These are phyloP conservation scores for Zaprionus bogoriensis DNA, from an alignment of 2,888 invertebrate genomes.

Conservation along the genomic window DNA sequence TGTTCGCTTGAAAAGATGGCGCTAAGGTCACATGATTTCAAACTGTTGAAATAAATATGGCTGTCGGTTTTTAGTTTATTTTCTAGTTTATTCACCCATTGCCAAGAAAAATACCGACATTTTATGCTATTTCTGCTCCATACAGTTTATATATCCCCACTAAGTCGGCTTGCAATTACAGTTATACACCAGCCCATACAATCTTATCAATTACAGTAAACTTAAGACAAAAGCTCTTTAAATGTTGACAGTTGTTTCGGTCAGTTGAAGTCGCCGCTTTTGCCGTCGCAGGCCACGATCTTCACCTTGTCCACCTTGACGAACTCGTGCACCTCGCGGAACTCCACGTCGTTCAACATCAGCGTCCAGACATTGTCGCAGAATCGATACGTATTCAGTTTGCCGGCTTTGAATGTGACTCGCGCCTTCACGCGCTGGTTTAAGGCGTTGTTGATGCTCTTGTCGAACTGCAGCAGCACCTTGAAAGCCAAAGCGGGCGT, in stretches of 20 bases:
- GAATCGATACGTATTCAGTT: constrained; percentile 94
- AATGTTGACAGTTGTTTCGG: constrained; percentile 5
- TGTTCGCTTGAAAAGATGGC: neutral
- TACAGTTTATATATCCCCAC: too few relatives aligned
- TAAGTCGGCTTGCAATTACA: neutral
- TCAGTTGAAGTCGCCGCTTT: constrained; percentile 86
- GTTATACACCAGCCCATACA: constrained; percentile 16
- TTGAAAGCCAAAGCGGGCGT: constrained; percentile 96
- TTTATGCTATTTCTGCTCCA: too few relatives aligned
- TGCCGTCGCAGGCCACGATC: constrained; percentile 98
- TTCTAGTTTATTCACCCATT: too few relatives aligned
- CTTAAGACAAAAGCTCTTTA: constrained; percentile 45
- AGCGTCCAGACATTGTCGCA: constrained; percentile 99
- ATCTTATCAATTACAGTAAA: constrained; percentile 45
- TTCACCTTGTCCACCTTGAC: constrained; percentile 97
- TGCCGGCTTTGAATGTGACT: constrained; percentile 95
- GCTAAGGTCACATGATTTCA: neutral
- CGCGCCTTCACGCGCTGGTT: constrained; percentile 95
- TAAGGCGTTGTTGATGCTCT: constrained; percentile 96
- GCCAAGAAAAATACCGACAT: too few relatives aligned
- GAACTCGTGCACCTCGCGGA: constrained; percentile 96
- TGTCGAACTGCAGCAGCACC: constrained; percentile 97
- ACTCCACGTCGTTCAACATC: constrained; percentile 98
- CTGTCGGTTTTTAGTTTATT: too few relatives aligned
- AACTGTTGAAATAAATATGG: neutral